A percentile compares a stretch with the other conserved stretches of the same genome.
These are phyloP conservation scores for Tipula unca DNA, from an alignment of 2,888 invertebrate species.

Conservation along the genomic window DNA sequence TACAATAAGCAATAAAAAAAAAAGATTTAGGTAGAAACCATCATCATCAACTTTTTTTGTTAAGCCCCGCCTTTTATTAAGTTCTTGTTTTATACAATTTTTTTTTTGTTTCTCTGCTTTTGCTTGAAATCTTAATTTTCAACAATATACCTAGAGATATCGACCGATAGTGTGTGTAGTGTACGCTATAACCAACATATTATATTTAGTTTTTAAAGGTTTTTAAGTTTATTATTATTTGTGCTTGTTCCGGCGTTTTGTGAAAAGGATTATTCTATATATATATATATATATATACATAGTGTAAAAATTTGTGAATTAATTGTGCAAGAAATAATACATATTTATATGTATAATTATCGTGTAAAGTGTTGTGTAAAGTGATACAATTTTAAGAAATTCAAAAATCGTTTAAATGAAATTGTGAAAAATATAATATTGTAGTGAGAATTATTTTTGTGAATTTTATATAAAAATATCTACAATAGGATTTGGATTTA, in stretches of 20 bases:
- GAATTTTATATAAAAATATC: not conserved
- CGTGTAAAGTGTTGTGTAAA: not conserved
- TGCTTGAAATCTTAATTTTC: not conserved
- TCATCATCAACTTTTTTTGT: not conserved
- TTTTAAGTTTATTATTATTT: not conserved
- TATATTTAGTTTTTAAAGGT: not conserved
- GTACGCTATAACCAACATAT: not conserved
- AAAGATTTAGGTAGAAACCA: not conserved
- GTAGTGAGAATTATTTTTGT: not conserved
- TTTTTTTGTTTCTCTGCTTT: not conserved
- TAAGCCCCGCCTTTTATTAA: not conserved
- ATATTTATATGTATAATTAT: not conserved
- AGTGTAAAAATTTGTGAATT: not conserved
- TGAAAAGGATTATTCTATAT: too few relatives aligned
- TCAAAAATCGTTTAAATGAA: not conserved
- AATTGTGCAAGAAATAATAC: not conserved
- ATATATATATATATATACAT: too few relatives aligned
- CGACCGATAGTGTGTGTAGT: not conserved
- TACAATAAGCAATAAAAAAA: not conserved
- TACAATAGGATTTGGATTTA: not conserved
- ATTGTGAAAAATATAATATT: not conserved
- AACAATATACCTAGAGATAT: conserved; percentile 8
- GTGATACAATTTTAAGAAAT: not conserved
- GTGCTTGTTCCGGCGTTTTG: not conserved
- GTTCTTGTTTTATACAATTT: not conserved